A percentile compares a stretch with the other conserved stretches of the same genome.
phyloP scores from a whole-genome alignment of 2,888 invertebrate species.

The Drosophila demipolita region DNA sequence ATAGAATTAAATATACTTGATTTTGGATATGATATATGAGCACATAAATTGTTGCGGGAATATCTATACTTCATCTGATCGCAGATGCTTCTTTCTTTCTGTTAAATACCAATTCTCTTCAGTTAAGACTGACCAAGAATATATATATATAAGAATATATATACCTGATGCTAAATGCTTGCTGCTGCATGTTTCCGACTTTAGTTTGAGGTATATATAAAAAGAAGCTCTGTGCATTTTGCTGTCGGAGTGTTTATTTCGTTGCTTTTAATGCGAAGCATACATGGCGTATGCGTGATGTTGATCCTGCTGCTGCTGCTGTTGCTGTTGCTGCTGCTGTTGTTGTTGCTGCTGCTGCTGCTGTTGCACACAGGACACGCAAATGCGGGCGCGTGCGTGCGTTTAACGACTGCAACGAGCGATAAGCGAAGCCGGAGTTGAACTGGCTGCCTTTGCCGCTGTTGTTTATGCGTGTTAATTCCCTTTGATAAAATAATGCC shows the following conservation, averaged over 20 bases:
- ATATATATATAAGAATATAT: background rate
- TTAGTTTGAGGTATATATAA: background rate
- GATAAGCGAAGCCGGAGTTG: slow-evolving; percentile 58
- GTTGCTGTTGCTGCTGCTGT: background rate
- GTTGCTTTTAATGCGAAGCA: slow-evolving; percentile 63
- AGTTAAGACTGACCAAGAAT: background rate
- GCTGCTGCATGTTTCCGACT: background rate
- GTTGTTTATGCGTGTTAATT: slow-evolving; percentile 81
- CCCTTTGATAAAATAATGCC: slow-evolving; percentile 81
- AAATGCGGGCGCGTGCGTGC: slow-evolving; percentile 78
- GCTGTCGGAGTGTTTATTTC: slow-evolving; percentile 9
- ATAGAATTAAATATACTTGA: too few relatives aligned
- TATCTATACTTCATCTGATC: too few relatives aligned
- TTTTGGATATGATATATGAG: too few relatives aligned
- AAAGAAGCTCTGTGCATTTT: background rate
- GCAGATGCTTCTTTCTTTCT: too few relatives aligned
- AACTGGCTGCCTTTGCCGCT: slow-evolving; percentile 26
- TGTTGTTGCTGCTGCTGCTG: background rate
- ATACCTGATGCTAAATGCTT: background rate
- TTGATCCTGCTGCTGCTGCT: slow-evolving; percentile 5
- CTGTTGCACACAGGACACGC: slow-evolving; percentile 63
- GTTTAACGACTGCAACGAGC: slow-evolving; percentile 72
- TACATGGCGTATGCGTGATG: slow-evolving; percentile 58
- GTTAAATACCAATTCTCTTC: too few relatives aligned
- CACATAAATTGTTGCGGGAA: too few relatives aligned